Percentiles rank a stretch among this genome's conserved stretches.
phyloP scores from a whole-genome alignment of 2,113 vertebrate genomes.

The Rhinichthys klamathensis region DNA sequence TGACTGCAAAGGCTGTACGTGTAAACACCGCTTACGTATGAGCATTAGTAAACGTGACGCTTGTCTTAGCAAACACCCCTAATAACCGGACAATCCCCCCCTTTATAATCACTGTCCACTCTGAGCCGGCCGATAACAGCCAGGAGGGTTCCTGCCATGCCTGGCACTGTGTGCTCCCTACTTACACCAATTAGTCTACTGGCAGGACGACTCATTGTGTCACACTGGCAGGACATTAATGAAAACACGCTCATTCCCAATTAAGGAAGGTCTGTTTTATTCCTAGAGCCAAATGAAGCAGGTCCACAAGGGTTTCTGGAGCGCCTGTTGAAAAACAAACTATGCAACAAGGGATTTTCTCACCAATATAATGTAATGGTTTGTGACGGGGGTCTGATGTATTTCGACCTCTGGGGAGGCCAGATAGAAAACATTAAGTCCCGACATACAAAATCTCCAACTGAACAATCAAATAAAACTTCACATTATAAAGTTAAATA shows the following conservation, averaged over 20 bases:
- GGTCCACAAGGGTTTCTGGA: not conserved
- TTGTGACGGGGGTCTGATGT: too few species aligned
- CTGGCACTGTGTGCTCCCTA: conserved; percentile 21
- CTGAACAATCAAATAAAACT: not conserved
- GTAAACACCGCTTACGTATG: not conserved
- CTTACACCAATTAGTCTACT: conserved; percentile 48
- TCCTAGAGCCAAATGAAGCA: not conserved
- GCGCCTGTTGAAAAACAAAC: not conserved
- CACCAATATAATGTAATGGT: not conserved
- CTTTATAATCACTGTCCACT: not conserved
- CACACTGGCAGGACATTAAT: conserved; percentile 18
- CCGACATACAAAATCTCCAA: not conserved
- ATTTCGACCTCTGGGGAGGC: too few species aligned
- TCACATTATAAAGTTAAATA: not conserved
- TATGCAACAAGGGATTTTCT: not conserved
- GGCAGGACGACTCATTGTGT: conserved; percentile 20
- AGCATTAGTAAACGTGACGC: not conserved
- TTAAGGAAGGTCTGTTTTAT: conserved; percentile 22
- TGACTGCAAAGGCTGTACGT: not conserved
- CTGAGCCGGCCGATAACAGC: not conserved
- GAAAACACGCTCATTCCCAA: conserved; percentile 37
- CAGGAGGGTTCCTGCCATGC: not conserved
- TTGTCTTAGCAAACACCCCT: not conserved
- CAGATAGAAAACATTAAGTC: not conserved
- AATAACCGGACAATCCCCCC: not conserved